Percentiles rank a stretch among this genome's conserved stretches.
Conservation (phyloP, 2,113 vertebrate species). For the Blennius ocellaris region DNA sequence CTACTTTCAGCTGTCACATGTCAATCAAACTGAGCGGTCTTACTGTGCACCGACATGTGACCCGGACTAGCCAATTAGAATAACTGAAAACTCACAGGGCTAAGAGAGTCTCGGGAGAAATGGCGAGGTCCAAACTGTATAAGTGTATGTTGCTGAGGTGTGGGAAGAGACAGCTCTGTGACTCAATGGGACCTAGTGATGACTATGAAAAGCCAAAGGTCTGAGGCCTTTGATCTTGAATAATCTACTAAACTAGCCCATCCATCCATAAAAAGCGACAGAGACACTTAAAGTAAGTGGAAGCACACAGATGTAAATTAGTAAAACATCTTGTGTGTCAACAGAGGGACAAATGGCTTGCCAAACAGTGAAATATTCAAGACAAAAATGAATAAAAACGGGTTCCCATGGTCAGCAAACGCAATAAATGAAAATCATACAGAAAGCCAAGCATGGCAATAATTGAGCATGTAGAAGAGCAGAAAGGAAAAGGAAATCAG, state of each 20-base stretch:
- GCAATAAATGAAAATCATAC: not conserved
- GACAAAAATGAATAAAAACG: constrained; percentile 6
- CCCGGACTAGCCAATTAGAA: constrained; percentile 66
- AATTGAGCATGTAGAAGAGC: constrained; percentile 10
- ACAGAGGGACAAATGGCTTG: not conserved
- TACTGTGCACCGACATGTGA: constrained; percentile 47
- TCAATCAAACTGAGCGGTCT: constrained; percentile 69
- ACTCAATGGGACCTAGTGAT: constrained; percentile 1
- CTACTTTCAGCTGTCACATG: constrained; percentile 55
- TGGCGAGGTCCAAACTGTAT: not conserved
- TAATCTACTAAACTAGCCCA: constrained; percentile 12
- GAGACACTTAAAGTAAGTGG: not conserved
- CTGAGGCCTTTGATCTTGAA: not conserved
- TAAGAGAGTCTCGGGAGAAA: constrained; percentile 21
- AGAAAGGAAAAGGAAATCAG: not conserved
- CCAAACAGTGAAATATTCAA: not conserved
- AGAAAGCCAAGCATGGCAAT: constrained; percentile 2
- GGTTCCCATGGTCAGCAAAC: constrained; percentile 2
- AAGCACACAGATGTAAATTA: not conserved
- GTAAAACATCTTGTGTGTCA: constrained; percentile 2
- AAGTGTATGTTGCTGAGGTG: constrained; percentile 27
- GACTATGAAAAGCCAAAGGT: not conserved
- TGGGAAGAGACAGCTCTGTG: constrained; percentile 2
- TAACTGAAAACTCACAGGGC: constrained; percentile 36
- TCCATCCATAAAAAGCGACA: constrained; percentile 3